Evolutionary conservation across 1,140 invertebrate species (phyloP), one percentile per base, ranked within the genome.

Genomic region (Caenorhabditis tropicalis): DNA sequence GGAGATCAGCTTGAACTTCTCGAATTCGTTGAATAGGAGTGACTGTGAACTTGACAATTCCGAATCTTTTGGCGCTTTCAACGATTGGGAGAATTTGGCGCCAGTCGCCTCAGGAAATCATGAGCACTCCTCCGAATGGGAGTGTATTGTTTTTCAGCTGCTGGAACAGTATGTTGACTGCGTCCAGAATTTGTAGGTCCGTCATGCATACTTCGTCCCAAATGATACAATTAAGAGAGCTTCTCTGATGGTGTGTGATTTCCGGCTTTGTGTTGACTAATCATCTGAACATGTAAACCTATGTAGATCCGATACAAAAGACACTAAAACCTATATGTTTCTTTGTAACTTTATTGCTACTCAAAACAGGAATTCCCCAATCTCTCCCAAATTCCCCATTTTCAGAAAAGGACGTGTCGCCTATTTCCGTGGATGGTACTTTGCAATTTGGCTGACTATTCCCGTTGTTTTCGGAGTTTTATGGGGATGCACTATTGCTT

Each of bases 101-200:
- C 83, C 89, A 91, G 84, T 91, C 90, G 24, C 90, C 88, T 6
- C 87, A 87, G 6, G 91, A 51, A 15, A 91, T 24, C 0, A 90
- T 79, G 4, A 86, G 46, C 56, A 86, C 86, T 24, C 90, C 89
- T 21, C 89, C 88, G 83, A 89, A 91, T 60, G 86, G 89, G 36
- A 53, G 21, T 43, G 70, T 16, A 12, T 31, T 46, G 9, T 79
- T 3, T 5, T 49, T 53, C 10, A 87, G 29, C 16, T 70, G 19
- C 43, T 48, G 27, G 1, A 87, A 33, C 7, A 87, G 21, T 21
- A 56, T 29, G 33, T 84, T 79, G 33, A 87, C 27, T 19, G 60
- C 29, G 6, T 48, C 4, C 15, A 65, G 21, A 27, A 85, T 83
- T 46, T 58, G 6, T 16, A 21, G 6, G 31, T 85, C 81, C 5